Percentiles rank a stretch among this genome's conserved stretches.
Evolutionary conservation across 2,888 invertebrate genomes (phyloP).

Genomic region (Dicranocentrus wangi): DNA sequence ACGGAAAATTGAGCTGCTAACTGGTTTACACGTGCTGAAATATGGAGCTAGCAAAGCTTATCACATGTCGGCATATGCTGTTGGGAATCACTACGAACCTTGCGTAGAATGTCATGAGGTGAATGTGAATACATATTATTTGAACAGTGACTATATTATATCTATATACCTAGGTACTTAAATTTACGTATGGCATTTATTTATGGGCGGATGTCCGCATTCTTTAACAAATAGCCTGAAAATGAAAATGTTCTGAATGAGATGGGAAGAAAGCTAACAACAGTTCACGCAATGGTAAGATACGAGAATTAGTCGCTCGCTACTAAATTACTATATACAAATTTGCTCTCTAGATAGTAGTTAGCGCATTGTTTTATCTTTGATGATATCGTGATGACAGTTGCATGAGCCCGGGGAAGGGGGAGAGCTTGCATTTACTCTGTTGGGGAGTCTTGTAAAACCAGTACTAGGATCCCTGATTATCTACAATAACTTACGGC

Average conservation of each 20-base stretch:
- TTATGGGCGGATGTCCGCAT: too few species aligned
- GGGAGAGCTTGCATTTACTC: constrained; percentile 50
- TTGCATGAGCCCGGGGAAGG: constrained; percentile 39
- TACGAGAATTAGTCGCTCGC: background rate
- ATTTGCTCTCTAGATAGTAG: background rate
- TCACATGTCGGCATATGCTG: constrained; percentile 42
- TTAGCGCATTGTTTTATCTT: background rate
- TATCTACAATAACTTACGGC: constrained; percentile 15
- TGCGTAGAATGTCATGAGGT: constrained; percentile 45
- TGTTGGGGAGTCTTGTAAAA: constrained; percentile 25
- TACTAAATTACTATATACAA: background rate
- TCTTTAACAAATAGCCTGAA: background rate
- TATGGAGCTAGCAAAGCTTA: constrained; percentile 16
- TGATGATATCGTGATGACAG: background rate
- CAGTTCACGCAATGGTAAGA: background rate
- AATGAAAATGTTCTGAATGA: too few species aligned
- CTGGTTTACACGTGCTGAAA: constrained; percentile 1
- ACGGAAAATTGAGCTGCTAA: constrained; percentile 16
- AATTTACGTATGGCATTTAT: background rate
- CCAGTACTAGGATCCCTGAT: constrained; percentile 39
- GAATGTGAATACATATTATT: background rate
- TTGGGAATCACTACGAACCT: constrained; percentile 59
- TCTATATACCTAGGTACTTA: background rate
- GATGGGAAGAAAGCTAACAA: background rate
- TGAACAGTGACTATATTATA: background rate